A percentile compares a stretch with the other conserved stretches of the same genome.
Evolutionary conservation across 2,113 vertebrate genomes (phyloP).

Genomic region (Xiphophorus couchianus): DNA sequence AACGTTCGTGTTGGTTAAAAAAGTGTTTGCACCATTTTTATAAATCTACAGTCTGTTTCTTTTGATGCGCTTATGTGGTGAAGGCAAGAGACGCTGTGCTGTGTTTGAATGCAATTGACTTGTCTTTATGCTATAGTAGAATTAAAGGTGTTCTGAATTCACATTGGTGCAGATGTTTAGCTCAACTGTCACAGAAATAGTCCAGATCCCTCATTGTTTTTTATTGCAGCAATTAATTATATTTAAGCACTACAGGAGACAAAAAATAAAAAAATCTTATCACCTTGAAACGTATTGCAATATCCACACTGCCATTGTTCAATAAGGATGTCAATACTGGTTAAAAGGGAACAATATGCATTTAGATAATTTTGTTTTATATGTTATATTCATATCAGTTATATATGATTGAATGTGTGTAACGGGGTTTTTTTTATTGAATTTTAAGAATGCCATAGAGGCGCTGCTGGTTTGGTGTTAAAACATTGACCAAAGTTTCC

Average conservation of each 20-base stretch:
- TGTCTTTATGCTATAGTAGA: not conserved
- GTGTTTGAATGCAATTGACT: not conserved
- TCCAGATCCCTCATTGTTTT: not conserved
- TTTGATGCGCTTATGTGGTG: slow-evolving; percentile 32
- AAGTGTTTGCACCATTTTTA: slow-evolving; percentile 35
- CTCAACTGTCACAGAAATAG: not conserved
- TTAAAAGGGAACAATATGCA: slow-evolving; percentile 35
- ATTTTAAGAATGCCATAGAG: not conserved
- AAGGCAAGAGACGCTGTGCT: slow-evolving; percentile 33
- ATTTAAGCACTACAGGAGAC: slow-evolving; percentile 9
- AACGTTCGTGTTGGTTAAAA: slow-evolving; percentile 13
- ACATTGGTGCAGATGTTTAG: not conserved
- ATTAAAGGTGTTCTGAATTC: no score
- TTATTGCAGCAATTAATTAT: not conserved
- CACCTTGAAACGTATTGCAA: not conserved
- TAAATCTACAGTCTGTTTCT: not conserved
- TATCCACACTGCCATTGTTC: not conserved
- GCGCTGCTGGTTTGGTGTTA: not conserved
- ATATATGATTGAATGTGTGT: no score
- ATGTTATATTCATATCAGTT: not conserved
- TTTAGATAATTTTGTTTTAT: slow-evolving; percentile 1
- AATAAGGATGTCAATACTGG: slow-evolving; percentile 10
- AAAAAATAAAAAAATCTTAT: not conserved
- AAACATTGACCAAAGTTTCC: not conserved
- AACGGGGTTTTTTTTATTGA: not conserved